Evolutionary conservation across 1,140 invertebrate species (phyloP).

Genomic region (Cydia amplana): DNA sequence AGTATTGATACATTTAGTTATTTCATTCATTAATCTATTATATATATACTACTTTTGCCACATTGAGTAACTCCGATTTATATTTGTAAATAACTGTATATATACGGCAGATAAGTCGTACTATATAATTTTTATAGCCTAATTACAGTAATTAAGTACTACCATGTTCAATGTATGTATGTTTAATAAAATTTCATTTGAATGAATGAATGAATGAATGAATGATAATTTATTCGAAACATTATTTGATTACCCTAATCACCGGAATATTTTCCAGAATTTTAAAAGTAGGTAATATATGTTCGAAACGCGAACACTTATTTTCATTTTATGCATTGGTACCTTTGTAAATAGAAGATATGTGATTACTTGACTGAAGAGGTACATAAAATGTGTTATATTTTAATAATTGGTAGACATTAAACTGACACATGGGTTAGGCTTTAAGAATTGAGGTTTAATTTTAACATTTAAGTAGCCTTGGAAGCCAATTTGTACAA

Average conservation of each 20-base stretch:
- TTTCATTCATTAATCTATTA: background rate
- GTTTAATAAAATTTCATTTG: background rate
- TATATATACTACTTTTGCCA: background rate
- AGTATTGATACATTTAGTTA: background rate
- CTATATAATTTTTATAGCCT: background rate
- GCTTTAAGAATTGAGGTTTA: background rate
- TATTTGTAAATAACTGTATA: constrained; percentile 6
- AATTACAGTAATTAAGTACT: background rate
- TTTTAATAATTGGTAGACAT: background rate
- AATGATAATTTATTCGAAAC: too few species aligned
- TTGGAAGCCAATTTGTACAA: background rate
- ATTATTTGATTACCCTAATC: constrained; percentile 30
- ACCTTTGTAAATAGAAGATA: background rate
- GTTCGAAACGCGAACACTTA: background rate
- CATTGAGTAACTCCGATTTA: constrained; percentile 8
- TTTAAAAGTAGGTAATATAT: constrained; percentile 4
- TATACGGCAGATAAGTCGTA: background rate
- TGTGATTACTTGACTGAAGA: background rate
- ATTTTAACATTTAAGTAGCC: background rate
- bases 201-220: too few species aligned
- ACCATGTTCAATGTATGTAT: background rate
- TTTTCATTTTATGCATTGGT: background rate
- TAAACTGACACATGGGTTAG: background rate
- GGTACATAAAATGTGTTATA: constrained; percentile 9
- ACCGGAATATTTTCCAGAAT: constrained; percentile 26